Conservation (phyloP, 2,797 vertebrate genomes). For the Ibycter americanus region DNA sequence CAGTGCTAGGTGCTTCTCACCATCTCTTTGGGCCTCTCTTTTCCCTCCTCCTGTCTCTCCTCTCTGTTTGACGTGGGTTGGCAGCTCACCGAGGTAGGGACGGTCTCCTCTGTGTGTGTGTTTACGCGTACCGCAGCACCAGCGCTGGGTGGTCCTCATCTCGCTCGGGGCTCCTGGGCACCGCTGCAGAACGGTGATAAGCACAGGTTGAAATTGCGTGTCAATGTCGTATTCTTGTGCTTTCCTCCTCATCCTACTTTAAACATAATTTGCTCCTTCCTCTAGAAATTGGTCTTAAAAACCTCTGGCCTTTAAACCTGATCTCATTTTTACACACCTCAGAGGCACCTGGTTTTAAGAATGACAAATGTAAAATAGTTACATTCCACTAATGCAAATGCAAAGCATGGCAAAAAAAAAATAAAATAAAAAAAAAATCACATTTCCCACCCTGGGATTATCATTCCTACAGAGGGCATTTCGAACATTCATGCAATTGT, state of each 20-base stretch:
- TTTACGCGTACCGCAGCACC: background rate
- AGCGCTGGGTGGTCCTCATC: background rate
- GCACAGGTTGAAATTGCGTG: background rate
- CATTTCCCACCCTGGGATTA: slow-evolving; percentile 2
- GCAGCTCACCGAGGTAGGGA: background rate
- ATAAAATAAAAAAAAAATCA: background rate
- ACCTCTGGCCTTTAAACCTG: background rate
- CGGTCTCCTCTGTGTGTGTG: fast-evolving
- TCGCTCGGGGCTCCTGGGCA: fast-evolving
- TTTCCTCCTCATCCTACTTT: background rate
- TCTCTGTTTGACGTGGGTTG: background rate
- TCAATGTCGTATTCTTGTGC: background rate
- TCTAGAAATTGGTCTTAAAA: background rate
- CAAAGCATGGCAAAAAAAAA: background rate
- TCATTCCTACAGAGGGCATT: background rate
- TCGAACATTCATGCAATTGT: background rate
- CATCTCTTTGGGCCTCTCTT: background rate
- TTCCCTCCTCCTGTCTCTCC: background rate
- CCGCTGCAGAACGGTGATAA: background rate
- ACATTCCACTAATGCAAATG: background rate
- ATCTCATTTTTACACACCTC: background rate
- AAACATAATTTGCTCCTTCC: background rate
- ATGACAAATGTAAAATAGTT: background rate
- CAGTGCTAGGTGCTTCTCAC: background rate
- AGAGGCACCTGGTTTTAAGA: background rate